Evolutionary conservation across 2,113 vertebrate genomes (phyloP).

Genomic region (Triplophysa rosa): DNA sequence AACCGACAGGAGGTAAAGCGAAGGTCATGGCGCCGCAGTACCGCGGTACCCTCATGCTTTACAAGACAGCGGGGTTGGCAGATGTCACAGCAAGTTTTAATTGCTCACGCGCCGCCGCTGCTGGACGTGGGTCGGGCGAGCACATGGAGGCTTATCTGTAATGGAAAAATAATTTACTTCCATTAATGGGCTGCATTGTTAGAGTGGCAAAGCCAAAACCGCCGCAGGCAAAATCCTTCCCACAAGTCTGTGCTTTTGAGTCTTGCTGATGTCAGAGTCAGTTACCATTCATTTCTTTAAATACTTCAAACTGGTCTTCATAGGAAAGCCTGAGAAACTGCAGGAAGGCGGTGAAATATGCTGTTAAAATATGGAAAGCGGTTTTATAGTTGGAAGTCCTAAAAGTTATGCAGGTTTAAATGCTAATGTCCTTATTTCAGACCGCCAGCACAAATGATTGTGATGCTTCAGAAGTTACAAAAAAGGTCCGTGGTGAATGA

Average conservation of each 20-base stretch:
- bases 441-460: constrained; percentile 21
- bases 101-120: constrained; percentile 34
- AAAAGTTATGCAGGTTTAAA: constrained; percentile 27
- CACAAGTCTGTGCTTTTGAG: constrained; percentile 32
- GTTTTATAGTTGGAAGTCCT: not conserved
- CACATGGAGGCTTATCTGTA: constrained; percentile 41
- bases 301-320: constrained; percentile 24
- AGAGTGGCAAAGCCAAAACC: constrained; percentile 35
- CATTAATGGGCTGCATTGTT: constrained; percentile 35
- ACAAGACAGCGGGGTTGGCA: constrained; percentile 39
- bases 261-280: not conserved
- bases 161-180: constrained; percentile 46
- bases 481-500: not conserved
- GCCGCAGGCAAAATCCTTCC: constrained; percentile 23
- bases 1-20: constrained; percentile 13
- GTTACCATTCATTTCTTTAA: constrained; percentile 30
- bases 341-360: not conserved
- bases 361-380: constrained; percentile 7
- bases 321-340: not conserved
- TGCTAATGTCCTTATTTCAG: constrained; percentile 28
- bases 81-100: constrained; percentile 49
- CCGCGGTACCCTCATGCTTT: constrained; percentile 11
- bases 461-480: constrained; percentile 8
- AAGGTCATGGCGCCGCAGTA: constrained; percentile 21
- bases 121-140: not conserved